Conservation (phyloP, 2,797 vertebrate species). For the Bovichtus diacanthus region DNA sequence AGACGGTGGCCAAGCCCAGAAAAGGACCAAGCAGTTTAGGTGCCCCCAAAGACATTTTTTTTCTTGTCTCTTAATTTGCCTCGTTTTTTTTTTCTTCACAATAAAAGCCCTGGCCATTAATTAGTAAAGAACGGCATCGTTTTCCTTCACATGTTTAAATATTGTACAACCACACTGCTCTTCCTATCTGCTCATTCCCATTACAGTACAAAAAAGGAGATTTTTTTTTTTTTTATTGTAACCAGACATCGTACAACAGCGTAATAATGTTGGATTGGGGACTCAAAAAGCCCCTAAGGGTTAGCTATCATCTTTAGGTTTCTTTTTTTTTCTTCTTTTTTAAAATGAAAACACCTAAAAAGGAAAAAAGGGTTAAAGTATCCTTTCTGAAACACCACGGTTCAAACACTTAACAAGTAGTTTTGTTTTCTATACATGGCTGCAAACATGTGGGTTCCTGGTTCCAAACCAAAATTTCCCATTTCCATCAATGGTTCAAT, state of each 20-base stretch:
- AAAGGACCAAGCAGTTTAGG: conserved; percentile 46
- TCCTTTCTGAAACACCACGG: conserved; percentile 85
- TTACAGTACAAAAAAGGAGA: conserved; percentile 80
- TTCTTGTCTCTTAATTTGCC: conserved; percentile 32
- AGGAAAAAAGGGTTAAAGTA: conserved; percentile 75
- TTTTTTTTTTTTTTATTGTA: conserved; percentile 72
- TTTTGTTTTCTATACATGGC: conserved; percentile 84
- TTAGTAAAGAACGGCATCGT: conserved; percentile 44
- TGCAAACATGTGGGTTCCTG: conserved; percentile 77
- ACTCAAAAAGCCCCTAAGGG: conserved; percentile 63
- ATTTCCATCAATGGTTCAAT: conserved; percentile 66
- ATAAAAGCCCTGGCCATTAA: conserved; percentile 51
- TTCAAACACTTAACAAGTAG: conserved; percentile 85
- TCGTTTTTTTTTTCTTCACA: conserved; percentile 36
- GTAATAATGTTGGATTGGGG: conserved; percentile 76
- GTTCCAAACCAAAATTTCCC: conserved; percentile 58
- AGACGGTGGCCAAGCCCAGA: conserved; percentile 45
- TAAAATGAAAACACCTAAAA: conserved; percentile 80
- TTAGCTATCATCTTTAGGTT: conserved; percentile 70
- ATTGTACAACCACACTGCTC: conserved; percentile 65
- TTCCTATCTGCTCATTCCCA: conserved; percentile 56
- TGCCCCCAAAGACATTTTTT: conserved; percentile 29
- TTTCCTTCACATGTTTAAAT: conserved; percentile 59
- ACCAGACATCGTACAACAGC: conserved; percentile 83
- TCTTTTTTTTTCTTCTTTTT: conserved; percentile 56